These are phyloP conservation scores for Liolophura sinensis DNA, from an alignment of 1,140 invertebrate species.

Conservation along the genomic window DNA sequence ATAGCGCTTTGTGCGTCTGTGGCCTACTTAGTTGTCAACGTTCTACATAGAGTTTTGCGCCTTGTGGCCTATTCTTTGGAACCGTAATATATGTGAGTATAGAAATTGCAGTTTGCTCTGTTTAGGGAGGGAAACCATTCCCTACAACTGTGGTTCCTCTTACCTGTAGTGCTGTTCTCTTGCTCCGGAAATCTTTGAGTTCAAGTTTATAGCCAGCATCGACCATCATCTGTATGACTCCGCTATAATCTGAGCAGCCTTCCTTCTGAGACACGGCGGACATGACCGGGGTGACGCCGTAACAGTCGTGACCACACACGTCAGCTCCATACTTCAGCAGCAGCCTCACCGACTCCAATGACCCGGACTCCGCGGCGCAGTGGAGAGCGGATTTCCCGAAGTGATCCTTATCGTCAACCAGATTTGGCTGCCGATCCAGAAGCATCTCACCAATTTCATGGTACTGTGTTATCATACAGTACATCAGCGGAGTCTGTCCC, in stretches of 20 bases:
- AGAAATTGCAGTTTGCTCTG: too few relatives aligned
- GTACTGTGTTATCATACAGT: slow-evolving; percentile 25
- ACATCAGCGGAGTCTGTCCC: slow-evolving; percentile 33
- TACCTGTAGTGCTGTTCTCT: slow-evolving; percentile 29
- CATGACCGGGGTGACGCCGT: slow-evolving; percentile 29
- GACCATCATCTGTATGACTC: slow-evolving; percentile 14
- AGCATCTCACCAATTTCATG: slow-evolving; percentile 25
- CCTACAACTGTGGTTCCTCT: neutral
- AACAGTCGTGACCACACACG: slow-evolving; percentile 16
- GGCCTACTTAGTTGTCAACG: too few relatives aligned
- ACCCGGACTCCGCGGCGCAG: slow-evolving; percentile 17
- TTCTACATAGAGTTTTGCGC: too few relatives aligned
- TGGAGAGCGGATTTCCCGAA: slow-evolving; percentile 29
- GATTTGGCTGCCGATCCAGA: slow-evolving; percentile 6
- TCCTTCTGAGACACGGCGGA: slow-evolving; percentile 6
- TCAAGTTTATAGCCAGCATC: slow-evolving; percentile 20
- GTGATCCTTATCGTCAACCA: slow-evolving; percentile 25
- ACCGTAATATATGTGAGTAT: too few relatives aligned
- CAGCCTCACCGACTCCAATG: slow-evolving; percentile 13
- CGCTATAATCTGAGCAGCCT: neutral
- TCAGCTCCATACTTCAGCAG: slow-evolving; percentile 21
- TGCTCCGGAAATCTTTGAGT: slow-evolving; percentile 14
- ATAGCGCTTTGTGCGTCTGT: too few relatives aligned
- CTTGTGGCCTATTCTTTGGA: too few relatives aligned
- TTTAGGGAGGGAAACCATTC: too few relatives aligned